Conservation (phyloP, 2,797 vertebrate genomes). For the Cyclopterus lumpus region DNA sequence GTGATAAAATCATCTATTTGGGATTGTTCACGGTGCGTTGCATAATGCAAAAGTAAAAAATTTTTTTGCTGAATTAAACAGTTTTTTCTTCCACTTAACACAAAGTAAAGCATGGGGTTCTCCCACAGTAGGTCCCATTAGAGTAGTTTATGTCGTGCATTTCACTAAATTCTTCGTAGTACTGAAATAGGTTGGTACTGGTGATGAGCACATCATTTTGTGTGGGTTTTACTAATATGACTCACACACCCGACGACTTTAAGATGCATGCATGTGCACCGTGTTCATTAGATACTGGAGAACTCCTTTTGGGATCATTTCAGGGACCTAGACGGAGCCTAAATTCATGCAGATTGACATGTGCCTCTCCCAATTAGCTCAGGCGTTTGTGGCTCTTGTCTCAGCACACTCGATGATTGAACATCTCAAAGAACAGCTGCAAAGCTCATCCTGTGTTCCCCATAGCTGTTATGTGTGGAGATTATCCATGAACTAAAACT, state of each 20-base stretch:
- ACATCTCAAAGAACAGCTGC: conserved; percentile 40
- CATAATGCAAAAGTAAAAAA: conserved; percentile 23
- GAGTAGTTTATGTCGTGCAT: conserved; percentile 10
- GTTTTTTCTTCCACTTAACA: conserved; percentile 20
- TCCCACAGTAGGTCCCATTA: conserved; percentile 8
- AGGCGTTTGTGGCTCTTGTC: conserved; percentile 50
- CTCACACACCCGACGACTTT: conserved; percentile 32
- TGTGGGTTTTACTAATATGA: conserved; percentile 22
- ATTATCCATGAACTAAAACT: conserved; percentile 51
- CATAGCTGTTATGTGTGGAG: conserved; percentile 1
- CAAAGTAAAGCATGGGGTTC: conserved; percentile 16
- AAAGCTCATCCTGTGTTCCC: conserved; percentile 6
- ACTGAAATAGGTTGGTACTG: conserved; percentile 2
- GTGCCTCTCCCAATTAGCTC: conserved; percentile 50
- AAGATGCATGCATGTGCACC: conserved; percentile 40
- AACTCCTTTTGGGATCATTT: conserved; percentile 42
- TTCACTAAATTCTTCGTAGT: conserved; percentile 8
- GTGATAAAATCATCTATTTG: conserved; percentile 58
- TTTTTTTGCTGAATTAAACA: conserved; percentile 25
- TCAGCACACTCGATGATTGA: conserved; percentile 38
- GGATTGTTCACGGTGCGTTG: conserved; percentile 37
- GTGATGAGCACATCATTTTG: conserved; percentile 8
- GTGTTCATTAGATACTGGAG: conserved; percentile 37
- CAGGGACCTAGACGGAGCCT: conserved; percentile 1
- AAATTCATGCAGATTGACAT: conserved; percentile 25